Evolutionary conservation across 53 echinoderm and acorn worm genomes (phyloP), one percentile per base, ranked within the genome.

Genomic region (Actinopyga echinites): DNA sequence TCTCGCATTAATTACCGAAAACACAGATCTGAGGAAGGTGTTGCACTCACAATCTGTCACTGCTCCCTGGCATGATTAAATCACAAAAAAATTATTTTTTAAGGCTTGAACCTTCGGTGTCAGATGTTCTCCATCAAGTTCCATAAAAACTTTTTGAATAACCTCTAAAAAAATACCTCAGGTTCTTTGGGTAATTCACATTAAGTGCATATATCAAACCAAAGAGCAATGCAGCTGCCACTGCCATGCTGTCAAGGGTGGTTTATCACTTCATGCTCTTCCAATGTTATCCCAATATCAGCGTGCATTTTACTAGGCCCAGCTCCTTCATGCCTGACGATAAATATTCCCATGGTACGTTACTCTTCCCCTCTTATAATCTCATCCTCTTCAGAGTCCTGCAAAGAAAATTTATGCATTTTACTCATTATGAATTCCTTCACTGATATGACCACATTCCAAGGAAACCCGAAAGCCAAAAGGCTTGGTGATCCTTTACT

Each of bases 81-180:
- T 55, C 79, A 79, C 54, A 44, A 58, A 83, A 49, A 83, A 60
- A 53, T 88, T 88, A 29, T 82, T 82, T 61, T 88, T 83, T 29
- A 88, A 65, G 20, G 60, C 43, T 74, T 88, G 88, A 38, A 82
- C 82, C 66, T 87, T 87, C 56, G 83, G 82, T 13, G 82, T 69
- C 9, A 68, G 73, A 22, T 33, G 75, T 34, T 83, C 74, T 8
- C 84, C 84, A 75, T 75, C 83, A 8, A 88, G 83, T 28, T 35
- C 57, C 83, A 88, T 88, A 26, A 83, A 63, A 28, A 88, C 62
- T 44, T 83, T 88, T 64, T 83, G 88, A 25, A 83, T 82, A 15
- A 73, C 71, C 55, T 88, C 88, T 75, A n/a, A 87, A 87, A 30
- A 87, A 87, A 60, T 88, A 88, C 59, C 64, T 83, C 34, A 74